These are phyloP conservation scores for Theristus sp. DNA, from an alignment of 2,888 invertebrate genomes.

Conservation along the genomic window DNA sequence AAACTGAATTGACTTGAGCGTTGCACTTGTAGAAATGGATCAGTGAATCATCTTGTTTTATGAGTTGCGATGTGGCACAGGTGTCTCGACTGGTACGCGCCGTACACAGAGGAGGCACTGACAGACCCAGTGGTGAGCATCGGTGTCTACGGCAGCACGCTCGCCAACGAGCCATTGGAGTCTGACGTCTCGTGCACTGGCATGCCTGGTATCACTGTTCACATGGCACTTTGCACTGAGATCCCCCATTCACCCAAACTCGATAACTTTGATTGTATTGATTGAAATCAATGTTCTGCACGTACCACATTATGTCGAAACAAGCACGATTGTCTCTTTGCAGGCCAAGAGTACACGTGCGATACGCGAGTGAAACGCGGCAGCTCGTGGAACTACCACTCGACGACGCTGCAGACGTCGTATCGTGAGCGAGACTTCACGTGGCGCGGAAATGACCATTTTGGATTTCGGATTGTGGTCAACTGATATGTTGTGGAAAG, in stretches of 20 bases:
- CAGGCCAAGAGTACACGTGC: not conserved
- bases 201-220: not conserved
- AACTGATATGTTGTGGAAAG: no score
- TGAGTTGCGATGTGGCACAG: no score
- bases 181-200: not conserved
- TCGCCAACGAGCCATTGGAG: not conserved
- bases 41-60: no score
- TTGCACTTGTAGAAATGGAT: no score
- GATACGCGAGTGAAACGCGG: not conserved
- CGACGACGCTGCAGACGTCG: not conserved
- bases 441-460: not conserved
- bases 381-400: not conserved
- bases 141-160: not conserved
- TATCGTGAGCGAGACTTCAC: not conserved
- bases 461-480: not conserved
- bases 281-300: no score
- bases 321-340: not conserved
- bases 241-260: no score
- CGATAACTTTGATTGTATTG: no score
- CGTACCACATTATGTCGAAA: no score
- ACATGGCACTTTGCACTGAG: not conserved
- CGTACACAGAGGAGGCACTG: not conserved
- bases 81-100: not conserved
- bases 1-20: no score
- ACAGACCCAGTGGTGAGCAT: not conserved